Percentiles rank a stretch among this genome's conserved stretches.
Evolutionary conservation across 2,113 vertebrate species (phyloP).

Genomic region (Perca flavescens): DNA sequence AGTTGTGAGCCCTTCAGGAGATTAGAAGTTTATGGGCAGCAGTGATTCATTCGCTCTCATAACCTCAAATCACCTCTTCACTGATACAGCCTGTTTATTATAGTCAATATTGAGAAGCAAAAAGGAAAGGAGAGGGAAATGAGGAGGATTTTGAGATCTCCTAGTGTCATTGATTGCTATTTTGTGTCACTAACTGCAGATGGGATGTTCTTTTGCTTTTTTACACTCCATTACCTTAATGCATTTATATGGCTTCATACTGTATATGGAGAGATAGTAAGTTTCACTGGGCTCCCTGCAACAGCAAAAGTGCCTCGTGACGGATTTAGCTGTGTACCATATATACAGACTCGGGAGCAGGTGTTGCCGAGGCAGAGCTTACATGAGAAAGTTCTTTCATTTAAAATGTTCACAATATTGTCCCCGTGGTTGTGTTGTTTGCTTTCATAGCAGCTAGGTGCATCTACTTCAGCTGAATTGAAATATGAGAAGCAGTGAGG

Average conservation of each 20-base stretch:
- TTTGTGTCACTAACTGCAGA: not conserved
- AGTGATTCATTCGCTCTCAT: not conserved
- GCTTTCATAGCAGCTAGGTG: not conserved
- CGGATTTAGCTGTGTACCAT: conserved; percentile 2
- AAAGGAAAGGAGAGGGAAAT: not conserved
- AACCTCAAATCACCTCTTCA: conserved; percentile 11
- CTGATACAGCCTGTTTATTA: conserved; percentile 1
- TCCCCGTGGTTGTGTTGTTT: not conserved
- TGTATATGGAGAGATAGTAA: not conserved
- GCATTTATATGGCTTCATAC: not conserved
- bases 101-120: not conserved
- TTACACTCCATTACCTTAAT: not conserved
- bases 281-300: not conserved
- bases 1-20: not conserved
- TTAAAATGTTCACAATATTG: not conserved
- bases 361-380: conserved; percentile 5
- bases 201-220: not conserved
- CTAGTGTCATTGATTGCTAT: not conserved
- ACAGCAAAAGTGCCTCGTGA: not conserved
- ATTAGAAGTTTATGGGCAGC: not conserved
- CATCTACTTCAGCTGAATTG: not conserved
- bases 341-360: not conserved
- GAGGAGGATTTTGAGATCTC: not conserved
- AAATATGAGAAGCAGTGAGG: not conserved
- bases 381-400: conserved; percentile 14